These are phyloP conservation scores for Chorisops tibialis DNA, from an alignment of 2,888 invertebrate species.

Conservation along the genomic window DNA sequence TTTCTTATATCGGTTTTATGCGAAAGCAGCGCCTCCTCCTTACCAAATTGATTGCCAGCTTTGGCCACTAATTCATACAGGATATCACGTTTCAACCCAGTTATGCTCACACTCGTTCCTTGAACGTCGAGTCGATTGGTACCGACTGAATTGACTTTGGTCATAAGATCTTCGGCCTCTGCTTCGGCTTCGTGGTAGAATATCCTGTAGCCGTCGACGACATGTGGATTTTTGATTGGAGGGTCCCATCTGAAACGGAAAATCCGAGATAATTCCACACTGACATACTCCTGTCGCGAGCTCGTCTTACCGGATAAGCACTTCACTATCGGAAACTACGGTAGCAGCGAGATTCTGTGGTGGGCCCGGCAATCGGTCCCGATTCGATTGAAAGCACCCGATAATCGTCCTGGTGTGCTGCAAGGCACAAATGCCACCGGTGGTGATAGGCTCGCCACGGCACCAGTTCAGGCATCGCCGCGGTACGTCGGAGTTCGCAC, in stretches of 20 bases:
- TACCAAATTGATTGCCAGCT: conserved; percentile 72
- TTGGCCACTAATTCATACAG: conserved; percentile 78
- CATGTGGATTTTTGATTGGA: conserved; percentile 76
- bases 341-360: conserved; percentile 64
- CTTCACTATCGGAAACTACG: conserved; percentile 58
- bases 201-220: conserved; percentile 78
- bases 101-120: conserved; percentile 65
- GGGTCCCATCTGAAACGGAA: conserved; percentile 64
- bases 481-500: conserved; percentile 75
- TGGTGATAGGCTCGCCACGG: conserved; percentile 68
- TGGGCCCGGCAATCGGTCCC: conserved; percentile 76
- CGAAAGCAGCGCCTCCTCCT: conserved; percentile 37
- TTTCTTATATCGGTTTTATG: neutral
- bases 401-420: conserved; percentile 73
- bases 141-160: conserved; percentile 50
- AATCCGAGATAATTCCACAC: neutral
- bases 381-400: conserved; percentile 76
- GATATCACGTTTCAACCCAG: conserved; percentile 68
- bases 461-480: conserved; percentile 81
- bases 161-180: conserved; percentile 27
- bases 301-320: conserved; percentile 53
- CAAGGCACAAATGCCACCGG: conserved; percentile 65
- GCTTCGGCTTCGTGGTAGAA: conserved; percentile 71
- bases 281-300: neutral
- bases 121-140: conserved; percentile 70